Evolutionary conservation across 1,140 invertebrate genomes (phyloP), one percentile per base, ranked within the genome.

Genomic region (Bombus pyrosoma): DNA sequence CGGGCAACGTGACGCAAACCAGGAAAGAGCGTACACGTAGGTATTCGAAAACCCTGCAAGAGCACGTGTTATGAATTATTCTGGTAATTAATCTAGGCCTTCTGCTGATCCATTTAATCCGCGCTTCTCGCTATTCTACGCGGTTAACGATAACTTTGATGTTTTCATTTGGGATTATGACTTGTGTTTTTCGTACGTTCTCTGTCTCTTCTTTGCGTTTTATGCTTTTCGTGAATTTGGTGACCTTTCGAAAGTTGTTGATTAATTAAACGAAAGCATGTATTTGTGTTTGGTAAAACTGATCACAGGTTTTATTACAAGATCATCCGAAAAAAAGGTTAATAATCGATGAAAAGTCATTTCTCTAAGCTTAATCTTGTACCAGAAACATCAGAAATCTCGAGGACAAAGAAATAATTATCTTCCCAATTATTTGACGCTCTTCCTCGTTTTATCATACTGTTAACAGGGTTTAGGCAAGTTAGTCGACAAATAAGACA

Each of bases 51-150:
- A 81, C 39, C 37, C 41, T 39, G 28, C 3, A 66, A 6, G 1
- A 32, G 47, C 71, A 81, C 76, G 37, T 89, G 87, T 79, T 78
- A 80, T 83, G 77, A 89, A 89, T 89, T 89, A 89, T 86, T 76
- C 75, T 9, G 39, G 10, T 68, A 89, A 89, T 89, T 89, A 86
- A 89, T 83, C 78, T 41, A 13, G 59, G 53, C 2, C 74, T 57
- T 47, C 59, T 75, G 32, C n/a, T 41, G 39, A 53, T 37, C 25
- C 59, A 12, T 28, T 83, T 66, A n/a, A 41, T 6, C 25, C 32
- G 0, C 3, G 53, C 39, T 32, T 68, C 34, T 39, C 34, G 28
- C 28, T 62, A 39, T 10, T 32, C 41, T 66, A n/a, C 25, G 34
- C 3, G 41, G n/a, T 8, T 32, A 81, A 59, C 47, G 25, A 22